Base-by-base conservation (phyloP, 2,888 invertebrate genomes). In the Pyrrhosoma nymphula region DNA sequence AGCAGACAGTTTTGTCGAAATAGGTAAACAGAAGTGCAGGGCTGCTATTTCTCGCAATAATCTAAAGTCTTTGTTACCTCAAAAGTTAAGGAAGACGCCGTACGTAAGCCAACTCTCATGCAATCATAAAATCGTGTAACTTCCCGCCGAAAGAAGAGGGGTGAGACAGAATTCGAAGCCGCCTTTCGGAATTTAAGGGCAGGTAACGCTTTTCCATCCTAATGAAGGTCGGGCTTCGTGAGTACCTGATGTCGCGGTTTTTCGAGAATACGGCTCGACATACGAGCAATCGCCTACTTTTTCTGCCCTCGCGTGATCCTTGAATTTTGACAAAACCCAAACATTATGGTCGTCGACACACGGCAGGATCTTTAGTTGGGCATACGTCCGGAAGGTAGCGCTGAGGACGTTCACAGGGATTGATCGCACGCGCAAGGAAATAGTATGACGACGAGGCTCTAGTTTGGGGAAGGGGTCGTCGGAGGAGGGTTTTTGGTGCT, bases 371-470 rank as follows among this genome's bases (percentile, higher is more conserved):
- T 63, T 35, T 93, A 93, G 93, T 93, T 93, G 93, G 75, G n/a
- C 69, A 47, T 69, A 63, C 93, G 39, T 93, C 93, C 93, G 93
- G 93, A 93, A 69, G 93, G 93, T 93, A 93, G 93, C 93, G 93
- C 69, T 93, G 93, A 69, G 93, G 93, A 93, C 93, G 93, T 93
- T 93, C 93, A 93, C 93, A 69, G 93, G 93, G 93, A 93, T 93
- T 93, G 93, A 93, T 93, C 93, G 93, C 93, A 93, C 69, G 93
- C 93, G 93, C 93, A 93, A 93, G 93, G 93, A 93, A 93, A 93
- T 93, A 93, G 93, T 69, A 93, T 93, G 93, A 93, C 93, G 93
- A 69, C 93, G 93, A 75, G 93, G 93, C 93, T 93, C 75, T 93
- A 93, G 93, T 93, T 93, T 69, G 26, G 93, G 93, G 55, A 89